A percentile compares a stretch with the other conserved stretches of the same genome.
Conservation (phyloP, 2,888 invertebrate species). For the Tetranychus truncatus region DNA sequence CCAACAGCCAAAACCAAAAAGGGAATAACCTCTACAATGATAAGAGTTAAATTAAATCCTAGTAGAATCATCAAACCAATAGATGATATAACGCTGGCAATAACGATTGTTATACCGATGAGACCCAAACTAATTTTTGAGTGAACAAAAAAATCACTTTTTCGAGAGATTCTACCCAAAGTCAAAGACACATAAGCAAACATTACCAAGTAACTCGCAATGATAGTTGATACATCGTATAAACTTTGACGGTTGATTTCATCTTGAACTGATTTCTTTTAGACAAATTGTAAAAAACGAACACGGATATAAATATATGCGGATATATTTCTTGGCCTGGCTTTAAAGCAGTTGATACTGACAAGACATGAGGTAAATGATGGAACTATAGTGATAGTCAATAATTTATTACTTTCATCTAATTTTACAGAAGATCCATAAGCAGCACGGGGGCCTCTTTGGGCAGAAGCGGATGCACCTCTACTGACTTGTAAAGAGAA, state of each 20-base stretch:
- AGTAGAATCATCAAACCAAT: conserved; percentile 68
- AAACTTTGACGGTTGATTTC: conserved; percentile 54
- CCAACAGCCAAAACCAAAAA: conserved; percentile 86
- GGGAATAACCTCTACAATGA: conserved; percentile 84
- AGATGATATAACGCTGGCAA: conserved; percentile 62
- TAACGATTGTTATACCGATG: conserved; percentile 62
- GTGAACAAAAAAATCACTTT: conserved; percentile 46
- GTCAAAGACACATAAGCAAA: conserved; percentile 72
- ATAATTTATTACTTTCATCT: too few species aligned
- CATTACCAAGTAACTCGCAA: conserved; percentile 77
- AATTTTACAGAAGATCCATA: too few species aligned
- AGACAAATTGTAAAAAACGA: too few species aligned
- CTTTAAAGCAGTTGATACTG: too few species aligned
- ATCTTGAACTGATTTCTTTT: conserved; percentile 39
- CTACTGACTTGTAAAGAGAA: too few species aligned
- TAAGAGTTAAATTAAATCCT: conserved; percentile 57
- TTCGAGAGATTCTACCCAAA: conserved; percentile 53
- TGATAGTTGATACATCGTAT: conserved; percentile 63
- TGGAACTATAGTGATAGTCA: too few species aligned
- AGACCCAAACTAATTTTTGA: conserved; percentile 65
- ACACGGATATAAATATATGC: too few species aligned
- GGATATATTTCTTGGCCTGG: too few species aligned
- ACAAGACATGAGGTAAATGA: too few species aligned
- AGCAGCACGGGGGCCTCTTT: too few species aligned
- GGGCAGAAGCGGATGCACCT: too few species aligned